Evolutionary conservation across 2,113 vertebrate species (phyloP), one percentile per base, ranked within the genome.

Genomic region (Hemibagrus wyckioides): DNA sequence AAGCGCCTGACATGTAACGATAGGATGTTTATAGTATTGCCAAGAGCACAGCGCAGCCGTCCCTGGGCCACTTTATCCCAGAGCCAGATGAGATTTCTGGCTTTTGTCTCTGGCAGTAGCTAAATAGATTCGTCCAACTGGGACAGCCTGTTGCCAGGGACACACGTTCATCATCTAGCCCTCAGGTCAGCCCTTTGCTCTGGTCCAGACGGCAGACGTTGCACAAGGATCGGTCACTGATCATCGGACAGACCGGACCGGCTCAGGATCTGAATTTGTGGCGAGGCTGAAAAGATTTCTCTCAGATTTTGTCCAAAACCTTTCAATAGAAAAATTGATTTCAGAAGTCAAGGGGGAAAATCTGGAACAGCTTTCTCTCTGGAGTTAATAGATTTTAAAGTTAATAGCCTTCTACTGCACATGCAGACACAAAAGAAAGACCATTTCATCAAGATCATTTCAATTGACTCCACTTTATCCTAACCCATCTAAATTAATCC

Each of bases 1-100:
- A 89, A 88, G 57, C 9, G 25, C 36, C 86, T 63, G 80, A 83
- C 71, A 80, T 83, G 50, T 44, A 85, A 75, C 56, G 50, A 86
- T 65, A 85, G 82, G 84, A 90, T 88, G 89, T 91, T 90, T 90
- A 89, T 90, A 85, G 87, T 87, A 90, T 67, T 85, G 87, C 90
- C 89, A 89, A 79, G 85, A 90, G 81, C 65, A 61, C 54, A 75
- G 71, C 44, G 39, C 57, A 57, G 73, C 83, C 83, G 81, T 80
- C 61, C 48, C 75, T 85, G 73, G 69, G 59, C 65, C 71, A 69
- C 87, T 89, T 89, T 88, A 85, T 89, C 77, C 36, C 4, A 41
- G 84, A 33, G 75, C 87, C 87, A 85, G 84, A 86, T 73, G 83
- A 91, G 86, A 86, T 83, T 86, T 77, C 84, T 86, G 86, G 85